Percentiles rank a stretch among this genome's conserved stretches.
Conservation (phyloP, 2,113 vertebrate species). For the Cephalophus harveyi region DNA sequence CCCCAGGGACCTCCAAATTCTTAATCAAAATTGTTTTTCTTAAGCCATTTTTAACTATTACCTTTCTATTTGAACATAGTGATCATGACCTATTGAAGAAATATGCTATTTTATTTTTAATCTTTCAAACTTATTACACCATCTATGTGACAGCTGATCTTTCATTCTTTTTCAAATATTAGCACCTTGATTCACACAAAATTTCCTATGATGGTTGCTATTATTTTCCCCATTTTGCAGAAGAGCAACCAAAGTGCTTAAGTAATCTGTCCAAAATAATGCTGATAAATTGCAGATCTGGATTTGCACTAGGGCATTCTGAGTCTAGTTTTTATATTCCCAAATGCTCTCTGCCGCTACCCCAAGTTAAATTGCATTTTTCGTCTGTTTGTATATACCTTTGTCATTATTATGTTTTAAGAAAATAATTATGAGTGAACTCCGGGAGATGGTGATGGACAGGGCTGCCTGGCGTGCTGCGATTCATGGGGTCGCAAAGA, state of each 20-base stretch:
- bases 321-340: not conserved
- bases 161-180: not conserved
- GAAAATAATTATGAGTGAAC: not conserved
- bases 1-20: not conserved
- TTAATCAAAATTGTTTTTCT: conserved; percentile 35
- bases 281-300: not conserved
- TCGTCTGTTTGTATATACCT: not conserved
- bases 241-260: not conserved
- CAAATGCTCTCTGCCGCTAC: not conserved
- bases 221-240: not conserved
- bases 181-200: not conserved
- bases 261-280: not conserved
- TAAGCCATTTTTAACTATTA: conserved; percentile 38
- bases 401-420: not conserved
- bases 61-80: not conserved
- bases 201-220: not conserved
- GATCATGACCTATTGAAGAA: not conserved
- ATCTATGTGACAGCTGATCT: not conserved
- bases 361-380: not conserved
- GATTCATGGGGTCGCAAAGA: too few species aligned
- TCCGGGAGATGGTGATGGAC: too few species aligned
- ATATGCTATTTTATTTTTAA: conserved; percentile 6
- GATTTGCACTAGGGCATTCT: not conserved
- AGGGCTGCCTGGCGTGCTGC: too few species aligned
- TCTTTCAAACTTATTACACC: not conserved